Percentiles rank a stretch among this genome's conserved stretches.
Conservation (phyloP, 2,888 invertebrate genomes). For the Mesopsocus fuscifrons region DNA sequence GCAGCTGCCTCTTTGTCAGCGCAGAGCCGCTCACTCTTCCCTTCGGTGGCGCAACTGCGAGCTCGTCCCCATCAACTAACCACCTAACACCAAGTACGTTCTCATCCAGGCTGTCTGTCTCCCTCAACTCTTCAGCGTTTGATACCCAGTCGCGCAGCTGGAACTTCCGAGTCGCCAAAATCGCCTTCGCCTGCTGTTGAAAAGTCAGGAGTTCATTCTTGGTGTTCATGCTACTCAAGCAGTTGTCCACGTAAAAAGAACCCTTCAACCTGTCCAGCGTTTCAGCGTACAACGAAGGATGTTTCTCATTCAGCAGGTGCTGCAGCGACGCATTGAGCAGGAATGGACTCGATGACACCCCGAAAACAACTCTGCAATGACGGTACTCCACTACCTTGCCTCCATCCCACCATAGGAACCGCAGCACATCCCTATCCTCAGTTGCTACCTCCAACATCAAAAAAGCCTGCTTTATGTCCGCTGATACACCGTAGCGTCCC, state of each 20-base stretch:
- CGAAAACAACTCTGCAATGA: constrained; percentile 13
- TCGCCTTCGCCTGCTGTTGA: background rate
- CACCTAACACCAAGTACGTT: background rate
- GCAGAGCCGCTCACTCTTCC: too few relatives aligned
- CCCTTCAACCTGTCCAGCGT: background rate
- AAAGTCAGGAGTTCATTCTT: background rate
- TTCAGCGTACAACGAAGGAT: background rate
- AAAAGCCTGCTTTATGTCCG: too few relatives aligned
- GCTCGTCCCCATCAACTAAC: background rate
- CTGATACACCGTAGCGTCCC: background rate
- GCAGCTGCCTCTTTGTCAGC: background rate
- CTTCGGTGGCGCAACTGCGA: background rate
- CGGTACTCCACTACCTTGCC: background rate
- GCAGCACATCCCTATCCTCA: background rate
- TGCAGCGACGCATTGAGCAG: constrained; percentile 11
- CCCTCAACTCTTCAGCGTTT: background rate
- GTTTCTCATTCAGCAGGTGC: constrained; percentile 3
- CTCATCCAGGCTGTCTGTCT: too few relatives aligned
- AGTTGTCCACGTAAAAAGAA: constrained; percentile 11
- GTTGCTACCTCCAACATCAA: too few relatives aligned
- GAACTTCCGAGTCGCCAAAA: constrained; percentile 10
- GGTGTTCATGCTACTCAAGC: background rate
- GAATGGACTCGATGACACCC: constrained; percentile 13
- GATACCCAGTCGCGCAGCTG: constrained; percentile 9
- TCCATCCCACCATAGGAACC: background rate